Evolutionary conservation across 23 tunicate genomes (phyloP).

Genomic region (Botrylloides violaceus): DNA sequence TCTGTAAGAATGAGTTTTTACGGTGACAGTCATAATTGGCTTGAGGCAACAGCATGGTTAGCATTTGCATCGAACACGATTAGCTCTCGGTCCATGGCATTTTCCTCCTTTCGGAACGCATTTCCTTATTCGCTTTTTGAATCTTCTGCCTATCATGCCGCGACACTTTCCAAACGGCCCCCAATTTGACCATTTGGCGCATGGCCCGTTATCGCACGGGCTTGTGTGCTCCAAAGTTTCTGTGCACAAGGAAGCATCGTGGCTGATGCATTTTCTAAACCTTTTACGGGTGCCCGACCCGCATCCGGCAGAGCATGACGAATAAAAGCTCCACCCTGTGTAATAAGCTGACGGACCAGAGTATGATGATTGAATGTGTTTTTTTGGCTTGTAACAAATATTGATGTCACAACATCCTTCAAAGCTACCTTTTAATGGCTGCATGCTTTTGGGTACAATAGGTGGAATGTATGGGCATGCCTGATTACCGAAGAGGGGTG

Average conservation of each 20-base stretch:
- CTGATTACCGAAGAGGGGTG: background rate
- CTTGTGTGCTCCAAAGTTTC: background rate
- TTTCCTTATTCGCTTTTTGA: background rate
- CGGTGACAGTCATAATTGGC: too few relatives aligned
- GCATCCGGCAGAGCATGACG: conserved; percentile 31
- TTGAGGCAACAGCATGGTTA: too few relatives aligned
- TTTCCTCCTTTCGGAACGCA: conserved; percentile 1
- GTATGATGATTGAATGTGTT: background rate
- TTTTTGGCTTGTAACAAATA: conserved; percentile 48
- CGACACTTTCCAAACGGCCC: background rate
- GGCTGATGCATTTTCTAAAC: conserved; percentile 25
- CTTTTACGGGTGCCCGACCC: conserved; percentile 26
- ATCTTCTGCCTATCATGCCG: too few relatives aligned
- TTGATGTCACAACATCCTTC: conserved; percentile 72
- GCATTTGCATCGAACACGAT: too few relatives aligned
- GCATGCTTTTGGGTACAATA: conserved; percentile 13
- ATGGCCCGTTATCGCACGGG: background rate
- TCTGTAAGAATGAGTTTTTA: too few relatives aligned
- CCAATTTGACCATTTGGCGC: conserved; percentile 1
- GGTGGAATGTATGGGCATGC: conserved; percentile 45
- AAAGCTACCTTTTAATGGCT: conserved; percentile 59
- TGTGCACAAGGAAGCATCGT: background rate
- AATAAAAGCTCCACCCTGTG: conserved; percentile 28
- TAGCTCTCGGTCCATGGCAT: background rate
- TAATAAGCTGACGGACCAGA: conserved; percentile 44